Conservation (phyloP, 2,888 invertebrate species). For the Argyresthia goedartella region DNA sequence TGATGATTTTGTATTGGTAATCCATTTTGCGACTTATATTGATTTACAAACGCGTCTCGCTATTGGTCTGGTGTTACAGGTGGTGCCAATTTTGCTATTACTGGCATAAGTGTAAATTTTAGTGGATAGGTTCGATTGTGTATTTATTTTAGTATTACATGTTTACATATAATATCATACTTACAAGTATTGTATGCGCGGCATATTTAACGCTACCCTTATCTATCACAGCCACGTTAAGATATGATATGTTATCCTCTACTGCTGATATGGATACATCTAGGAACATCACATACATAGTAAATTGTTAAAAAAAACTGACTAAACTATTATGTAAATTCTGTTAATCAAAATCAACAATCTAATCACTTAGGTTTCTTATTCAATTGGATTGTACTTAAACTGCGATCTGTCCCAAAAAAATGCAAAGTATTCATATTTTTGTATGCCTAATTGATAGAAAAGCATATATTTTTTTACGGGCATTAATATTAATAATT, state of each 20-base stretch:
- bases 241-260: not conserved
- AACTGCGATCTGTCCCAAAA: too few relatives aligned
- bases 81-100: conserved; percentile 3
- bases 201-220: not conserved
- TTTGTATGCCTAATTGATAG: not conserved
- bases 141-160: not conserved
- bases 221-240: not conserved
- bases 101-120: not conserved
- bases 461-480: not conserved
- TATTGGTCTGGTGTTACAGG: not conserved
- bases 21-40: conserved; percentile 1
- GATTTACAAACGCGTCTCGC: not conserved
- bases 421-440: too few relatives aligned
- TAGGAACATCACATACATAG: not conserved
- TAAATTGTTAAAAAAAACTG: not conserved
- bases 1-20: not conserved
- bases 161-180: not conserved
- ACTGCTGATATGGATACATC: not conserved
- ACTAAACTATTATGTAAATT: too few relatives aligned
- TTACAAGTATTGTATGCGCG: not conserved
- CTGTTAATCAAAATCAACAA: too few relatives aligned
- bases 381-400: too few relatives aligned
- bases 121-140: not conserved
- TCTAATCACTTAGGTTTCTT: too few relatives aligned
- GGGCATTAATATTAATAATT: not conserved